Base-by-base conservation (phyloP, 2,113 vertebrate species). In the Neotragus moschatus region DNA sequence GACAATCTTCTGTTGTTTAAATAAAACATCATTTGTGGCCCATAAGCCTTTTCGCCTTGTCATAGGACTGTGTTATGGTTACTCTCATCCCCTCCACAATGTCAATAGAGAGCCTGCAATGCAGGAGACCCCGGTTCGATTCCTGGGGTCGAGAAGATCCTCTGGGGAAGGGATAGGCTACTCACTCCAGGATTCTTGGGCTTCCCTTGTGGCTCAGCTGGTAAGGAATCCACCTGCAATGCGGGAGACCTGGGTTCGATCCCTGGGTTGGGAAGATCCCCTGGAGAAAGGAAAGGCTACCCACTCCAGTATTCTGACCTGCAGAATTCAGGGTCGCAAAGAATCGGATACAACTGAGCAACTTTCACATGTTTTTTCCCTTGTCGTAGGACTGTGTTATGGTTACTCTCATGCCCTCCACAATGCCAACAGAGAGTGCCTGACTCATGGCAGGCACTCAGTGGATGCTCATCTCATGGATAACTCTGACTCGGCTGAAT, bases 331-430 rank as follows among this genome's bases (percentile, higher is more conserved):
- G 33, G 63, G 33, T n/a, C 33, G 1, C 33, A 66, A 30, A 61
- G 16, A n/a, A 33, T 66, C 3, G 16, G 33, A n/a, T 16, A 66
- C 2, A 0, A 19, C 15, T n/a, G 30, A 63, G 30, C 61, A n/a
- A 63, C 8, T 10, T 19, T 19, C 33, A 36, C 63, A 63, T n/a
- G 33, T 66, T 84, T 66, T 47, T 51, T 5, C 9, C 75, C 30
- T 91, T 6, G 28, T 66, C 45, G 2, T n/a, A 33, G 58, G 39
- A n/a, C 66, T 19, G 3, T 0, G 0, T 21, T 0, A 2, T 11
- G 14, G 36, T 30, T 70, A 51, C 36, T 14, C 14, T 56, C 60
- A 5, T 15, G 12, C 28, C 47, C 33, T 81, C 47, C 26, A 3
- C 30, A 30, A 26, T 12, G n/a, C 49, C 81, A 63, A 33, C 49